Conservation (phyloP, 2,797 vertebrate species). For the Melanotaenia nigrans region DNA sequence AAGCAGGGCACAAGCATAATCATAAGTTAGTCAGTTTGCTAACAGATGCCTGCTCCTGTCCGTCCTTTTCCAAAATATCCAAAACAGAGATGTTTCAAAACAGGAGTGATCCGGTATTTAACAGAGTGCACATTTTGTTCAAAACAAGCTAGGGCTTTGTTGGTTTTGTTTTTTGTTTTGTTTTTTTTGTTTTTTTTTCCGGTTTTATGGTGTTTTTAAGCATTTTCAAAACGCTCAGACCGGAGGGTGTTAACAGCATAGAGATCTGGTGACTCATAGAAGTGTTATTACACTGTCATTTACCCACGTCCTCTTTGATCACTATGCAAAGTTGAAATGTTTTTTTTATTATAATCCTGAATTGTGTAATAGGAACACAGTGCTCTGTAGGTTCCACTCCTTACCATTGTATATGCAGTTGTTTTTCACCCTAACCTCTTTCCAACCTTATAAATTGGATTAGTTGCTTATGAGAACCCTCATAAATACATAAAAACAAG, state of each 20-base stretch:
- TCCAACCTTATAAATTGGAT: constrained; percentile 29
- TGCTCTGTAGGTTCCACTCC: constrained; percentile 23
- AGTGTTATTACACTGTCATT: background rate
- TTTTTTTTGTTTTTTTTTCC: background rate
- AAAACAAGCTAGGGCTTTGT: background rate
- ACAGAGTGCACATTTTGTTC: no score
- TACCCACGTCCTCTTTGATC: constrained; percentile 5
- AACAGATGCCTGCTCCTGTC: background rate
- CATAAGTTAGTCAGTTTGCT: background rate
- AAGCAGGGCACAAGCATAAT: background rate
- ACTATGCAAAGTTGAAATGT: constrained; percentile 8
- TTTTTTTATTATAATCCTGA: constrained; percentile 27
- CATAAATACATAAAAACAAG: constrained; percentile 13
- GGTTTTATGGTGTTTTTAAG: background rate
- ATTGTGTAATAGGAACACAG: constrained; percentile 4
- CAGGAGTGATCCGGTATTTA: no score
- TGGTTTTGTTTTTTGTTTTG: background rate
- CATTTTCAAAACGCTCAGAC: background rate
- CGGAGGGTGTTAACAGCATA: background rate
- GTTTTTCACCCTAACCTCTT: constrained; percentile 16
- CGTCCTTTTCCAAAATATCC: background rate
- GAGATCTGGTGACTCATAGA: background rate
- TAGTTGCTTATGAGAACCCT: constrained; percentile 12
- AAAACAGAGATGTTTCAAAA: background rate
- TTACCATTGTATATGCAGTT: background rate